These are phyloP conservation scores for Elmis aenea DNA, from an alignment of 2,888 invertebrate genomes.

Conservation along the genomic window DNA sequence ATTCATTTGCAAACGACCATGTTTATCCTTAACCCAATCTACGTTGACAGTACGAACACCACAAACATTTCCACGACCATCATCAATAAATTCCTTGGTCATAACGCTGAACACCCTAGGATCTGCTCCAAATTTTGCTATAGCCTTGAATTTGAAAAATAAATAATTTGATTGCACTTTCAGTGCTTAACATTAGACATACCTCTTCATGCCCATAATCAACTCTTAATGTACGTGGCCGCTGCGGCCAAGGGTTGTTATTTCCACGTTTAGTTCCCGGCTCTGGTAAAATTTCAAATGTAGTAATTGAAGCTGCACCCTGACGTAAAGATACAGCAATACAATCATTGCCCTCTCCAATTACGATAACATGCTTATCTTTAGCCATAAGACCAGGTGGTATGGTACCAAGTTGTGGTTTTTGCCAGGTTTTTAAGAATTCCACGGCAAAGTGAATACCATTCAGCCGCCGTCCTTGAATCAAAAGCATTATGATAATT, in stretches of 20 bases:
- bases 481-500: no score
- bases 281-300: slow-evolving; percentile 95
- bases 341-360: slow-evolving; percentile 90
- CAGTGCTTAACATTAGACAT: no score
- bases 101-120: slow-evolving; percentile 91
- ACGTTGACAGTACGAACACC: slow-evolving; percentile 89
- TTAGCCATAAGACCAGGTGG: slow-evolving; percentile 66
- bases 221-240: slow-evolving; percentile 91
- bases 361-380: slow-evolving; percentile 90
- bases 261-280: slow-evolving; percentile 74
- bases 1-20: slow-evolving; percentile 91
- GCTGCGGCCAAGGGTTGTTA: slow-evolving; percentile 99
- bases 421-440: slow-evolving; percentile 95
- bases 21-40: slow-evolving; percentile 87
- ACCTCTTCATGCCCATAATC: slow-evolving; percentile 98
- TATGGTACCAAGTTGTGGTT: slow-evolving; percentile 75
- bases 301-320: slow-evolving; percentile 85
- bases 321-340: slow-evolving; percentile 94
- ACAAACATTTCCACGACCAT: slow-evolving; percentile 79
- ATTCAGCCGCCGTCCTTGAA: slow-evolving; percentile 69
- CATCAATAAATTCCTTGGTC: slow-evolving; percentile 91
- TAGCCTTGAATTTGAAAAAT: slow-evolving; percentile 50
- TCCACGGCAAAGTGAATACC: slow-evolving; percentile 98
- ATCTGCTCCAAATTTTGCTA: slow-evolving; percentile 85
- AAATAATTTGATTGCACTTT: no score